Percentiles rank a stretch among this genome's conserved stretches.
Evolutionary conservation across 2,113 vertebrate species (phyloP).

Genomic region (Prietella phreatophila): DNA sequence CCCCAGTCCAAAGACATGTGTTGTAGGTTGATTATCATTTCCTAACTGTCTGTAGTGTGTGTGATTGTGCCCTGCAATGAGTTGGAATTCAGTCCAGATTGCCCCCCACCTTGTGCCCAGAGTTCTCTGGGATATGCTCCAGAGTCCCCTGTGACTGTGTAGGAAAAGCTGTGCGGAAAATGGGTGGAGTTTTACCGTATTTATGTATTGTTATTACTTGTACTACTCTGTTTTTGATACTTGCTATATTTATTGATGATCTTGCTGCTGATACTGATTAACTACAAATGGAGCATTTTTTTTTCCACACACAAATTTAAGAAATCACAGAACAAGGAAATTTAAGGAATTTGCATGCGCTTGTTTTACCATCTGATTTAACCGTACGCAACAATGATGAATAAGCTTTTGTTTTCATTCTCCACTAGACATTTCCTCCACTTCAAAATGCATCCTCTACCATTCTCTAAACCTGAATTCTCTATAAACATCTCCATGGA

Average conservation of each 20-base stretch:
- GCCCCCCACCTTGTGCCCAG: too few species aligned
- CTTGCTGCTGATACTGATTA: background rate
- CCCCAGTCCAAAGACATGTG: too few species aligned
- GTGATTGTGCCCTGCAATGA: too few species aligned
- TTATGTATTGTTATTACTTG: background rate
- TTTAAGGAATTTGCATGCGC: background rate
- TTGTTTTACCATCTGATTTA: background rate
- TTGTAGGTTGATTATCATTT: too few species aligned
- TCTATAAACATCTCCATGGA: background rate
- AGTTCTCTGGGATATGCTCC: too few species aligned
- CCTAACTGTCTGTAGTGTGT: too few species aligned
- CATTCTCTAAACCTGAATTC: conserved; percentile 3
- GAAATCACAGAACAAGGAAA: background rate
- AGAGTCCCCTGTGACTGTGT: too few species aligned
- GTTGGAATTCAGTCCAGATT: too few species aligned
- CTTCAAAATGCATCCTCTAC: background rate
- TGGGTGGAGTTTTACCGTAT: too few species aligned
- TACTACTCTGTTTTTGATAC: background rate
- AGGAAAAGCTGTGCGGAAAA: too few species aligned
- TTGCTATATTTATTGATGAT: background rate
- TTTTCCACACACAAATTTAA: background rate
- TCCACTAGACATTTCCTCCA: background rate
- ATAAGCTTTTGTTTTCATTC: background rate
- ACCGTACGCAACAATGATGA: background rate
- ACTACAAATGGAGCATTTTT: background rate